Base-by-base conservation (phyloP, 1,140 invertebrate genomes). In the Diprion similis region DNA sequence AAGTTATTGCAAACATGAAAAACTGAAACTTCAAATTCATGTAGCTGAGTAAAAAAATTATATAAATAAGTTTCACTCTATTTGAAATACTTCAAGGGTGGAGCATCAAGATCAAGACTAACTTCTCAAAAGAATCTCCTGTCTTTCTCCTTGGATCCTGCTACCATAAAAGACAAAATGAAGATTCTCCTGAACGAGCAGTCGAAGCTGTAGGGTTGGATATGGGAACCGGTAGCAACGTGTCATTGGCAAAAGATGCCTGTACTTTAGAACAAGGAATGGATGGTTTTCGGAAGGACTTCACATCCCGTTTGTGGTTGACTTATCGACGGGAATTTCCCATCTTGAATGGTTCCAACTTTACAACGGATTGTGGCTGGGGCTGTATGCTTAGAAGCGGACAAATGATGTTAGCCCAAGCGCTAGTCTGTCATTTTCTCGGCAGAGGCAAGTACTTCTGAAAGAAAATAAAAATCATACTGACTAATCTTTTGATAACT, bases 321-420 rank as follows among this genome's bases (percentile, higher is more conserved):
- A 96, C 95, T 9, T 96, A 96, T 83, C 89, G 95, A 71, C 89
- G 93, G 78, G 94, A 95, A 87, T 96, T 96, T 87, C 93, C 94
- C 8, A 89, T 90, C 18, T 90, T 95, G 83, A 92, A 91, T 86
- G 94, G 94, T 19, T 95, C 93, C 0, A 91, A 90, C 78, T 93
- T 93, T 69, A 96, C 94, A 13, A 93, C 93, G 1, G 95, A 96
- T 83, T 95, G 94, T 87, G 95, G 95, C 3, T 96, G 95, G 95
- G 95, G 95, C 1, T 96, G 95, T 81, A 96, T 96, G 95, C 76
- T 96, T n/a, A 87, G 95, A 17, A 95, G 94, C 86, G 95, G 94
- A n/a, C 95, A 96, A 87, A 96, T 96, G 95, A 89, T 96, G 79
- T 81, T 96, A 66, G 95, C 94, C 1, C 93, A 96, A 83, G 95